Percentiles rank a stretch among this genome's conserved stretches.
These are phyloP conservation scores for Neelides sp. DNA, from an alignment of 1,140 invertebrate genomes.

Conservation along the genomic window DNA sequence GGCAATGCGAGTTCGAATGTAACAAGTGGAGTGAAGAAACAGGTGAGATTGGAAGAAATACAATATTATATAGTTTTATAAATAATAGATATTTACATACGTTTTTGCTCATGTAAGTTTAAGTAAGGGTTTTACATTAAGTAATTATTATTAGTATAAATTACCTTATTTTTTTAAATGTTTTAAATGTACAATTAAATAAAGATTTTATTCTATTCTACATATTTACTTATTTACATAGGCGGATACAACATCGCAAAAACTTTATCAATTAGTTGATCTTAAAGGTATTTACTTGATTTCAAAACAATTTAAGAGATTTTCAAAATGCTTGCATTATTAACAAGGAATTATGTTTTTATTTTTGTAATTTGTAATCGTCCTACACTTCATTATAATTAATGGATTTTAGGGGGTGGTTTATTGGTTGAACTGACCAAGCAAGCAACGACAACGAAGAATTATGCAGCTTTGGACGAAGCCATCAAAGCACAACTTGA, in stretches of 20 bases:
- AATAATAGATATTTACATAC: too few relatives aligned
- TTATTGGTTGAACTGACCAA: slow-evolving; percentile 88
- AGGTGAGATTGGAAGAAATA: too few relatives aligned
- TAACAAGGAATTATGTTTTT: not conserved
- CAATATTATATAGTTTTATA: too few relatives aligned
- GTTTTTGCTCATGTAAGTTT: too few relatives aligned
- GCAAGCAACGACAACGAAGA: slow-evolving; percentile 70
- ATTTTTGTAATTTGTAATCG: not conserved
- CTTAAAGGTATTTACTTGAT: too few relatives aligned
- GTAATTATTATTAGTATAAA: too few relatives aligned
- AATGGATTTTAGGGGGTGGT: slow-evolving; percentile 81
- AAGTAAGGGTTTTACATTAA: too few relatives aligned
- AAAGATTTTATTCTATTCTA: too few relatives aligned
- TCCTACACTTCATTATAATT: not conserved
- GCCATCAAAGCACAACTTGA: slow-evolving; percentile 79
- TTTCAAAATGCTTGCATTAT: not conserved
- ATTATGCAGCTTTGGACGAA: slow-evolving; percentile 76
- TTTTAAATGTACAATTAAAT: too few relatives aligned
- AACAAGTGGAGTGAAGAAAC: slow-evolving; percentile 78
- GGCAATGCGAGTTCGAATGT: slow-evolving; percentile 88
- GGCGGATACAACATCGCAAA: slow-evolving; percentile 57
- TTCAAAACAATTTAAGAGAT: too few relatives aligned
- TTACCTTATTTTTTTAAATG: too few relatives aligned
- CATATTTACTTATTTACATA: too few relatives aligned
- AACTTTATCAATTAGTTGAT: slow-evolving; percentile 71